Evolutionary conservation across 2,888 invertebrate species (phyloP).

Genomic region (Phyllotreta striolata): DNA sequence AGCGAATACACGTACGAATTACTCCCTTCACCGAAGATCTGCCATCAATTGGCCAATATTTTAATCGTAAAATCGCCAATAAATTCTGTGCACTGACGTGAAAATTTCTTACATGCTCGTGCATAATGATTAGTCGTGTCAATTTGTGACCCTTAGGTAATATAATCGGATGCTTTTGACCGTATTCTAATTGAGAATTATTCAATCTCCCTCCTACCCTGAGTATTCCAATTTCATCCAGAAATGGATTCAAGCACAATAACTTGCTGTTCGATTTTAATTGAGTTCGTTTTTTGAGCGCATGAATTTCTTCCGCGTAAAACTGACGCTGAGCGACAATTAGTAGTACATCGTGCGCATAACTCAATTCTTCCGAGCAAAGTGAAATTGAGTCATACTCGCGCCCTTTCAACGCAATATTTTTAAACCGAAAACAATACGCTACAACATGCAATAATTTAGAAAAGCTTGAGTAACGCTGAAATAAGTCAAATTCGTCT

Average conservation of each 20-base stretch:
- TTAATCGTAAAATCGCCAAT: slow-evolving; percentile 18
- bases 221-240: slow-evolving; percentile 19
- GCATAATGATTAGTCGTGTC: slow-evolving; percentile 18
- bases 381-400: no score
- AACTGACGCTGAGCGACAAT: no score
- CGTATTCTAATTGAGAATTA: slow-evolving; percentile 12
- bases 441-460: no score
- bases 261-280: slow-evolving; percentile 13
- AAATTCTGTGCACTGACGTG: slow-evolving; percentile 24
- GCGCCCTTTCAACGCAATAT: no score
- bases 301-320: background rate
- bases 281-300: background rate
- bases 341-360: no score
- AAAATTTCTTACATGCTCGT: slow-evolving; percentile 19
- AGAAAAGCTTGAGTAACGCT: no score
- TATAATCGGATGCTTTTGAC: slow-evolving; percentile 20
- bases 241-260: slow-evolving; percentile 17
- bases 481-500: no score
- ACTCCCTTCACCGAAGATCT: slow-evolving; percentile 19
- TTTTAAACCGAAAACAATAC: no score
- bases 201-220: slow-evolving; percentile 21
- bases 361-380: no score
- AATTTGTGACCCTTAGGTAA: slow-evolving; percentile 12
- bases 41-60: slow-evolving; percentile 27
- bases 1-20: slow-evolving; percentile 16